Conservation (phyloP, 2,888 invertebrate species). For the Seira sanloemensis region DNA sequence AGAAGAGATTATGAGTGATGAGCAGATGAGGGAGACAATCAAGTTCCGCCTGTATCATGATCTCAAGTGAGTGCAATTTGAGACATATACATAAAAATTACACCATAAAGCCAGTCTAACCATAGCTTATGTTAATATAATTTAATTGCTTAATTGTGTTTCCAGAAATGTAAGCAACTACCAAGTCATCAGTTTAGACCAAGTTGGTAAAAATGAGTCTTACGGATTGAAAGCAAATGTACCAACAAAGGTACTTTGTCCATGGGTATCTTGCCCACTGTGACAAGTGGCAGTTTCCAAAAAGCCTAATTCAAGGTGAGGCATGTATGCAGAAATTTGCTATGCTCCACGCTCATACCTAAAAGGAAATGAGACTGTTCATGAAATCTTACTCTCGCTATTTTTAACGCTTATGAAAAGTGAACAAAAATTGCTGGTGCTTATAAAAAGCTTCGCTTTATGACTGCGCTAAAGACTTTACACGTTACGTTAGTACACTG, state of each 20-base stretch:
- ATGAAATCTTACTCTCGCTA: too few relatives aligned
- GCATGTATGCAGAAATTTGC: background rate
- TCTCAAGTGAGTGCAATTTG: slow-evolving; percentile 51
- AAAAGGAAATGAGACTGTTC: too few relatives aligned
- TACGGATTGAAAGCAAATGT: slow-evolving; percentile 46
- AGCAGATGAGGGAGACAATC: slow-evolving; percentile 52
- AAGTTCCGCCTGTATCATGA: slow-evolving; percentile 60
- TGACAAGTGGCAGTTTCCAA: slow-evolving; percentile 65
- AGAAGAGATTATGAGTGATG: slow-evolving; percentile 59
- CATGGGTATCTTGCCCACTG: slow-evolving; percentile 68
- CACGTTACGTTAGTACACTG: too few relatives aligned
- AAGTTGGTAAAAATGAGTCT: slow-evolving; percentile 51
- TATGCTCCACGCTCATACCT: too few relatives aligned
- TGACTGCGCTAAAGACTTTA: too few relatives aligned
- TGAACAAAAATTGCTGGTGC: too few relatives aligned
- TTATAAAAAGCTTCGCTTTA: too few relatives aligned
- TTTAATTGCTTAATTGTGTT: too few relatives aligned
- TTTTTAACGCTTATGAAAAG: too few relatives aligned
- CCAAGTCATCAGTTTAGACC: slow-evolving; percentile 43
- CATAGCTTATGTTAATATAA: too few relatives aligned
- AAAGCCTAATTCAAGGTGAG: slow-evolving; percentile 61
- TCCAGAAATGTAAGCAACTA: slow-evolving; percentile 62
- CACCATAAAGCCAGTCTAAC: too few relatives aligned
- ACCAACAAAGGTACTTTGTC: slow-evolving; percentile 64
- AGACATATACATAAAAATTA: too few relatives aligned